Percentiles rank a stretch among this genome's conserved stretches.
These are phyloP conservation scores for Beris morrisii DNA, from an alignment of 2,888 invertebrate genomes.

Conservation along the genomic window DNA sequence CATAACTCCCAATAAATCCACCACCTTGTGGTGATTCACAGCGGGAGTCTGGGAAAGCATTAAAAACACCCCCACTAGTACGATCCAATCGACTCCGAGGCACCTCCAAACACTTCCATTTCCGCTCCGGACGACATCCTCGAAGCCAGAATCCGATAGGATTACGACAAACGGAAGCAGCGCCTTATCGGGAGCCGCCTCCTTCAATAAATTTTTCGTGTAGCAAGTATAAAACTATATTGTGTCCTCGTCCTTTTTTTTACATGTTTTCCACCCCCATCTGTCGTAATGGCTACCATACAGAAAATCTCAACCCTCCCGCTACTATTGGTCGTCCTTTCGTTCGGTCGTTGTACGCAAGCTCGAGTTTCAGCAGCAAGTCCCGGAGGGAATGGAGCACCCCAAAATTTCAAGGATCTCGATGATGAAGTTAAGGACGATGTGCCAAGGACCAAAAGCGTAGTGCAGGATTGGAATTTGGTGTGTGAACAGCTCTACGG, in stretches of 20 bases:
- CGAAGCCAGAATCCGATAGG: too few relatives aligned
- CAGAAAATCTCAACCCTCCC: constrained; percentile 31
- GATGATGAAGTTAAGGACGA: constrained; percentile 17
- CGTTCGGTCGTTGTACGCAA: constrained; percentile 32
- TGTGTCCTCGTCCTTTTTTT: too few relatives aligned
- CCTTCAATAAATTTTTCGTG: too few relatives aligned
- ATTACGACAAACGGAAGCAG: too few relatives aligned
- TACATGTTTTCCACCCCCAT: constrained; percentile 7
- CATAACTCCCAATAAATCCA: constrained; percentile 34
- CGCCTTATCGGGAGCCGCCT: too few relatives aligned
- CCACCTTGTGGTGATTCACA: not conserved
- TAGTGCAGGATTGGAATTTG: constrained; percentile 57
- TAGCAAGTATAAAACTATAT: too few relatives aligned
- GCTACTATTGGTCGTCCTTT: constrained; percentile 37
- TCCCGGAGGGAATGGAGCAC: not conserved
- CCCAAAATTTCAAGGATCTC: constrained; percentile 22
- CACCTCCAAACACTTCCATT: constrained; percentile 33
- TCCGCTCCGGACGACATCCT: constrained; percentile 19
- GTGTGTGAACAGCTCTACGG: constrained; percentile 58
- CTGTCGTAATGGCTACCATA: not conserved
- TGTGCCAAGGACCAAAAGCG: constrained; percentile 45
- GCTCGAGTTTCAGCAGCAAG: constrained; percentile 7
- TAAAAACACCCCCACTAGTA: constrained; percentile 1
- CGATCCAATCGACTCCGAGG: constrained; percentile 12
- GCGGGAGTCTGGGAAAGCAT: not conserved